These are phyloP conservation scores for Enteromius fasciolatus DNA, from an alignment of 2,797 vertebrate genomes.

Conservation along the genomic window DNA sequence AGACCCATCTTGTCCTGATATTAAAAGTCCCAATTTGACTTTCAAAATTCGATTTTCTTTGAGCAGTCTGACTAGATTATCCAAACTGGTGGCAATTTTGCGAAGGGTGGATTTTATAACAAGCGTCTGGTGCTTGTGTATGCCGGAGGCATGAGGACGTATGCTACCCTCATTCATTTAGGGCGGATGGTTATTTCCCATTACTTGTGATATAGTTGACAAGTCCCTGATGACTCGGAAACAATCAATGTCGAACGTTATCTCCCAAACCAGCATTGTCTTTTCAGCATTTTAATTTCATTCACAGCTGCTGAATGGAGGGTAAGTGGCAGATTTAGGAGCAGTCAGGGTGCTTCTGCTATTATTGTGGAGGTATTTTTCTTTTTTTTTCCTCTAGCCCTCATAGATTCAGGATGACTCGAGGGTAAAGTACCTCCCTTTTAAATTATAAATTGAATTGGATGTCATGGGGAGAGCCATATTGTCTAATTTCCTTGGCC, in stretches of 20 bases:
- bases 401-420: conserved; percentile 48
- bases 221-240: conserved; percentile 53
- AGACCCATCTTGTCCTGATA: neutral
- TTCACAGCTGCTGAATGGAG: conserved; percentile 25
- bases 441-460: conserved; percentile 57
- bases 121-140: conserved; percentile 4
- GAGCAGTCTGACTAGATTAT: conserved; percentile 19
- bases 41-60: conserved; percentile 9
- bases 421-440: conserved; percentile 45
- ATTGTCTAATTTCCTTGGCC: conserved; percentile 52
- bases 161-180: conserved; percentile 38
- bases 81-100: conserved; percentile 25
- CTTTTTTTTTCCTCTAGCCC: conserved; percentile 2
- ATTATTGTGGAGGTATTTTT: conserved; percentile 45
- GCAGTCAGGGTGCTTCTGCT: conserved; percentile 41
- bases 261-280: conserved; percentile 44
- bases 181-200: conserved; percentile 40
- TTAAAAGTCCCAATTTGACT: conserved; percentile 35
- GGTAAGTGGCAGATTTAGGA: conserved; percentile 53
- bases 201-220: conserved; percentile 48
- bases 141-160: conserved; percentile 41
- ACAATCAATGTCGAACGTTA: conserved; percentile 51
- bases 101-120: conserved; percentile 21
- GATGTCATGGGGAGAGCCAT: conserved; percentile 32
- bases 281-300: conserved; percentile 49